Evolutionary conservation across 1,140 invertebrate species (phyloP), one percentile per base, ranked within the genome.

Genomic region (Calephelis nemesis): DNA sequence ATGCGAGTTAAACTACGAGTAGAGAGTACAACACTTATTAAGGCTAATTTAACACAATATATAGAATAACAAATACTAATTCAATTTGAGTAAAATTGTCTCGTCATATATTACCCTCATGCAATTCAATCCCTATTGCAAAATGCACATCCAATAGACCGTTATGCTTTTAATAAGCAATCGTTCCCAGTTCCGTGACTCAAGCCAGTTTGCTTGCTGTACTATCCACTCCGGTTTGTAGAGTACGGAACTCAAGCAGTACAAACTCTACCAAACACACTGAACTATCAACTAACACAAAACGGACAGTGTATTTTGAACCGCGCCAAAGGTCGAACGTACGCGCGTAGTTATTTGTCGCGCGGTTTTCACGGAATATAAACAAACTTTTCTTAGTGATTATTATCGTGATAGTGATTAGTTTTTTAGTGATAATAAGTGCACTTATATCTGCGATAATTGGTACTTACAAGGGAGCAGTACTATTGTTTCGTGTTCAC

Each of bases 111-210:
- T 8, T 9, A 15, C 13, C 50, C 50, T 15, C 13, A 52, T 48
- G 49, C 73, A 73, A 75, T 77, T 72, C 69, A 68, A 71, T 70
- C 76, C 78, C 77, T 72, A 65, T 72, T 60, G 50, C 63, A 77
- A 78, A 67, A 64, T 30, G 15, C 5, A 54, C 50, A 74, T 76
- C 76, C 76, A 83, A 82, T 85, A 83, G 75, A 86, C 67, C 72
- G 71, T 85, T 71, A 74, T 67, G 63, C 65, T 73, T 75, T 70
- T 68, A 67, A 72, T 65, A 62, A 71, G 72, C 74, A 75, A 79
- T 84, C 79, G 75, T 83, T 73, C 78, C 68, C 81, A 79, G 84
- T 85, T 83, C 84, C 80, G 79, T 88, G 85, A 85, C 76, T 86
- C 79, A 79, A 79, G 83, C 81, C 77, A 77, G 80, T 83, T 79